These are phyloP conservation scores for Antedon mediterranea DNA, from an alignment of 53 echinoderm and acorn worm species.

Conservation along the genomic window DNA sequence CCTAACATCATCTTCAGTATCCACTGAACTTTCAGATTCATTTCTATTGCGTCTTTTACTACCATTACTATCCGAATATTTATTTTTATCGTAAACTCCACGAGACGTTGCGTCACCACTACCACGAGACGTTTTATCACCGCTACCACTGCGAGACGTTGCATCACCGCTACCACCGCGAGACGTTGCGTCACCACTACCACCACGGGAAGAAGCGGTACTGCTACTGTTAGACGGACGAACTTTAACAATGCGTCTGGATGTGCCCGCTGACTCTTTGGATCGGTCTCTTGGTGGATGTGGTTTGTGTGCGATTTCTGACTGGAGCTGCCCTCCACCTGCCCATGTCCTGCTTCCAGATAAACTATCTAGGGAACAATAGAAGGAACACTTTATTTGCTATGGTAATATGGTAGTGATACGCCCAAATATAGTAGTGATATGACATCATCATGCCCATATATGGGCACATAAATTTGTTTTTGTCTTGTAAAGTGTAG, in stretches of 20 bases:
- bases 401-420: no score
- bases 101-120: conserved; percentile 18
- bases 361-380: conserved; percentile 26
- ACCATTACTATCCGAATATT: not conserved
- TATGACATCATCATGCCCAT: no score
- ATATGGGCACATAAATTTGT: no score
- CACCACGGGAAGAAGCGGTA: conserved; percentile 15
- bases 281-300: conserved; percentile 82
- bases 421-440: no score
- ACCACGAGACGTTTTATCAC: not conserved
- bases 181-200: conserved; percentile 19
- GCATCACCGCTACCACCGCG: conserved; percentile 4
- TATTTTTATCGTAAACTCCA: conserved; percentile 8
- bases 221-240: conserved; percentile 51
- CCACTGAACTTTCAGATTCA: conserved; percentile 10
- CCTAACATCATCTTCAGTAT: conserved; percentile 2
- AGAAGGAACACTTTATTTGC: no score
- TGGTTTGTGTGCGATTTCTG: conserved; percentile 13
- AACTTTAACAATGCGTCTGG: conserved; percentile 80
- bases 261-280: conserved; percentile 36
- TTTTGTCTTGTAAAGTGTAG: no score
- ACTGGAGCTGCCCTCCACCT: conserved; percentile 32
- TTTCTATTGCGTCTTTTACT: not conserved
- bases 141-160: not conserved
- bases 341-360: conserved; percentile 84